These are phyloP conservation scores for Peromyscus aztecus DNA, from an alignment of 2,797 vertebrate species.

Conservation along the genomic window DNA sequence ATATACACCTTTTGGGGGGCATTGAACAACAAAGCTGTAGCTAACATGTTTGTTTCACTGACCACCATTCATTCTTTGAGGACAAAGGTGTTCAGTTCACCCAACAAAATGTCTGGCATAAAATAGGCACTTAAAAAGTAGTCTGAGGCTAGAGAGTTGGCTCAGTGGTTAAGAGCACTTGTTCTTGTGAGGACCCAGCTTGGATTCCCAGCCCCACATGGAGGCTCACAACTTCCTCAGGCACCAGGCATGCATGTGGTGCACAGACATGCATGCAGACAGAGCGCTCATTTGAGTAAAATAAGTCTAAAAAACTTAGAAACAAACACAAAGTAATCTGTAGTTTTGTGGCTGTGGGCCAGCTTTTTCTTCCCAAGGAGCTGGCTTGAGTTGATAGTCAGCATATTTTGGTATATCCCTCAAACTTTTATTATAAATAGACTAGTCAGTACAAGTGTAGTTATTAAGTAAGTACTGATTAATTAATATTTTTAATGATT, in stretches of 20 bases:
- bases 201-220: not conserved
- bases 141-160: not conserved
- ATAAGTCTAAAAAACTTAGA: not conserved
- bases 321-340: constrained; percentile 16
- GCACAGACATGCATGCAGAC: not conserved
- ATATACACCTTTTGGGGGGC: not conserved
- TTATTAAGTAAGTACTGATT: constrained; percentile 8
- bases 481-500: not conserved
- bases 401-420: constrained; percentile 5
- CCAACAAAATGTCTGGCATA: not conserved
- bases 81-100: not conserved
- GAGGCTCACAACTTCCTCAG: not conserved
- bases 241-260: not conserved
- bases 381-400: not conserved
- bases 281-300: not conserved
- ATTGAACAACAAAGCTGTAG: not conserved
- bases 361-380: constrained; percentile 16
- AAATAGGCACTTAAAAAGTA: constrained; percentile 45
- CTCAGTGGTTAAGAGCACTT: not conserved
- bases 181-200: not conserved
- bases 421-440: not conserved
- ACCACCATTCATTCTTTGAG: not conserved
- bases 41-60: not conserved
- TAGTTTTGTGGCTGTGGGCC: constrained; percentile 2
- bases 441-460: not conserved